Evolutionary conservation across 2,888 invertebrate genomes (phyloP).

Genomic region (Pyrrhia umbra): DNA sequence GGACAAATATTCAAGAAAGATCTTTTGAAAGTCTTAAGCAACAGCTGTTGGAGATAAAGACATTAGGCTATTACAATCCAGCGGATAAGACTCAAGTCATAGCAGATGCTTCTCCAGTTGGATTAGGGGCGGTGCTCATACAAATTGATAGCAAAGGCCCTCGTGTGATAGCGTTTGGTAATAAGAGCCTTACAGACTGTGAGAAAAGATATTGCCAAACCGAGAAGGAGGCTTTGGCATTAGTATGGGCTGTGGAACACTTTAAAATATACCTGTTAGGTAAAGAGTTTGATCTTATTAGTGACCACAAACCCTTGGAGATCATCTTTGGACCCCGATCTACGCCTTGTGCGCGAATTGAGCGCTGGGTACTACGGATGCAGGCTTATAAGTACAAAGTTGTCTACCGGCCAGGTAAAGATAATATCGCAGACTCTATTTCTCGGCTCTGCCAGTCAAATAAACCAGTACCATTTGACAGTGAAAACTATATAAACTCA

Average conservation of each 20-base stretch:
- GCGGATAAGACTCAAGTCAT: slow-evolving; percentile 39
- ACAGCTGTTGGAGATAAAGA: too few relatives aligned
- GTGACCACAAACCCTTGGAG: slow-evolving; percentile 48
- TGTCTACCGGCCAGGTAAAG: slow-evolving; percentile 40
- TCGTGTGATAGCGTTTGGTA: slow-evolving; percentile 60
- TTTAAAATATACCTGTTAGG: too few relatives aligned
- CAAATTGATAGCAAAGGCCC: slow-evolving; percentile 30
- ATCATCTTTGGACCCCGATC: slow-evolving; percentile 40
- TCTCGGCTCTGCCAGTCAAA: slow-evolving; percentile 24
- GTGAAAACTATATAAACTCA: not conserved
- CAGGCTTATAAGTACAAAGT: slow-evolving; percentile 49
- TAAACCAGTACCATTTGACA: not conserved
- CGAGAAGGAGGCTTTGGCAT: slow-evolving; percentile 25
- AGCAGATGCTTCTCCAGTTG: slow-evolving; percentile 59
- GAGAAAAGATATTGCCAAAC: slow-evolving; percentile 52
- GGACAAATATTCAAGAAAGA: too few relatives aligned
- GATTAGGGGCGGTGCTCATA: slow-evolving; percentile 27
- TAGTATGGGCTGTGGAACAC: too few relatives aligned
- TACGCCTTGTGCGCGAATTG: slow-evolving; percentile 54
- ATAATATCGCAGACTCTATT: slow-evolving; percentile 45
- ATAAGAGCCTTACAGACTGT: slow-evolving; percentile 51
- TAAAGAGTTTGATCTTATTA: slow-evolving; percentile 24
- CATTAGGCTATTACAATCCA: not conserved
- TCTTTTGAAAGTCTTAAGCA: too few relatives aligned
- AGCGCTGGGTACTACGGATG: slow-evolving; percentile 53